These are phyloP conservation scores for Hippasteria phrygiana DNA, from an alignment of 53 echinoderm and acorn worm species.

Conservation along the genomic window DNA sequence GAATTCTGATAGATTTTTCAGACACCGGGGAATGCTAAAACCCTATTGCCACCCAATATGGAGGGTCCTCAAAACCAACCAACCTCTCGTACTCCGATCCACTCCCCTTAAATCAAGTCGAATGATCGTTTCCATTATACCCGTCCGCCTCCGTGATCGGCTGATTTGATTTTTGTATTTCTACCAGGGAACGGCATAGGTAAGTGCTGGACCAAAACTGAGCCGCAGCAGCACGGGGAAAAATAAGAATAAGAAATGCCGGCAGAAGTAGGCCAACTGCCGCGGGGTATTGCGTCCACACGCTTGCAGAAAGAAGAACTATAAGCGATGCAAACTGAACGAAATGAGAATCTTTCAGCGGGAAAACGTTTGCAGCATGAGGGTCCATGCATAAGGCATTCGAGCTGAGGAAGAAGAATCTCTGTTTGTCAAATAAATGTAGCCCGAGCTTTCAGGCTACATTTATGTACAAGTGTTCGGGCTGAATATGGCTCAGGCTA, in stretches of 20 bases:
- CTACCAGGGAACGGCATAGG: not conserved
- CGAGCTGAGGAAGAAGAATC: not conserved
- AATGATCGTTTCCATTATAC: not conserved
- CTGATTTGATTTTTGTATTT: not conserved
- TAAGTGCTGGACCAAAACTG: not conserved
- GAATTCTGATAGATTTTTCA: no score
- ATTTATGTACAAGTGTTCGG: no score
- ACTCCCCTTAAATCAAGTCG: not conserved
- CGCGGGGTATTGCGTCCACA: not conserved
- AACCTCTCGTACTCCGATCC: not conserved
- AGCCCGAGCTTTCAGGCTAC: no score
- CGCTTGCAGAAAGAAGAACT: not conserved
- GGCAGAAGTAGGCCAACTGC: conserved; percentile 46
- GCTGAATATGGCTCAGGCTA: no score
- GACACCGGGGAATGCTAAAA: no score
- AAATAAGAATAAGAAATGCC: not conserved
- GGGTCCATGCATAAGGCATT: not conserved
- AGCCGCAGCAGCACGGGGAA: not conserved
- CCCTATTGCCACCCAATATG: no score
- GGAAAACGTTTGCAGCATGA: not conserved
- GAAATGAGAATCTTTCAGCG: not conserved
- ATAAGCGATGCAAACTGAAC: conserved; percentile 6
- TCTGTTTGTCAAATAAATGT: not conserved
- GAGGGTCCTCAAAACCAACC: not conserved
- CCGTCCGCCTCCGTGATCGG: not conserved